A percentile compares a stretch with the other conserved stretches of the same genome.
Evolutionary conservation across 2,888 invertebrate species (phyloP).

Genomic region (Troides helena): DNA sequence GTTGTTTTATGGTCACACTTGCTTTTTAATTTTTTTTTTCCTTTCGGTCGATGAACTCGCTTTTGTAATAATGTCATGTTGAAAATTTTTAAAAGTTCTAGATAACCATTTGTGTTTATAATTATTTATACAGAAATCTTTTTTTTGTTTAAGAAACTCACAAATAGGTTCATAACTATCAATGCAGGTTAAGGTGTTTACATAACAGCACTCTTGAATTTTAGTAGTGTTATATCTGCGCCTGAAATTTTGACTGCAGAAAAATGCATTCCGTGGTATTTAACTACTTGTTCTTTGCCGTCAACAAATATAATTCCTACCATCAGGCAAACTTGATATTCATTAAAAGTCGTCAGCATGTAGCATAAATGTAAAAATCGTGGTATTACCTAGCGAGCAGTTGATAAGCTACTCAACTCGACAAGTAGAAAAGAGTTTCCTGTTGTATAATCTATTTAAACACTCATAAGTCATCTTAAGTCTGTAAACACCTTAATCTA

Average conservation of each 20-base stretch:
- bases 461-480: slow-evolving; percentile 22
- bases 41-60: slow-evolving; percentile 19
- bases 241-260: too few species aligned
- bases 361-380: background rate
- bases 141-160: too few species aligned
- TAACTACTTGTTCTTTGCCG: too few species aligned
- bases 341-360: background rate
- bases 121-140: too few species aligned
- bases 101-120: background rate
- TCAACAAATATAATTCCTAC: too few species aligned
- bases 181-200: too few species aligned
- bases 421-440: slow-evolving; percentile 11
- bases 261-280: too few species aligned
- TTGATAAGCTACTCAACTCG: slow-evolving; percentile 13
- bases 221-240: too few species aligned
- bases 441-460: slow-evolving; percentile 11
- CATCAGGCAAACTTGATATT: too few species aligned
- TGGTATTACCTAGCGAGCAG: slow-evolving; percentile 17
- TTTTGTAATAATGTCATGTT: slow-evolving; percentile 2
- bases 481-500: slow-evolving; percentile 11
- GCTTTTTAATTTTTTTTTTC: slow-evolving; percentile 14
- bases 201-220: too few species aligned
- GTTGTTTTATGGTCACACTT: slow-evolving; percentile 26
- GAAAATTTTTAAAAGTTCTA: background rate
- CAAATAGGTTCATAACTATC: too few species aligned